Evolutionary conservation across 35 echinoderm and acorn worm genomes (phyloP), one percentile per base, ranked within the genome.

Genomic region (Chiridota heheva): DNA sequence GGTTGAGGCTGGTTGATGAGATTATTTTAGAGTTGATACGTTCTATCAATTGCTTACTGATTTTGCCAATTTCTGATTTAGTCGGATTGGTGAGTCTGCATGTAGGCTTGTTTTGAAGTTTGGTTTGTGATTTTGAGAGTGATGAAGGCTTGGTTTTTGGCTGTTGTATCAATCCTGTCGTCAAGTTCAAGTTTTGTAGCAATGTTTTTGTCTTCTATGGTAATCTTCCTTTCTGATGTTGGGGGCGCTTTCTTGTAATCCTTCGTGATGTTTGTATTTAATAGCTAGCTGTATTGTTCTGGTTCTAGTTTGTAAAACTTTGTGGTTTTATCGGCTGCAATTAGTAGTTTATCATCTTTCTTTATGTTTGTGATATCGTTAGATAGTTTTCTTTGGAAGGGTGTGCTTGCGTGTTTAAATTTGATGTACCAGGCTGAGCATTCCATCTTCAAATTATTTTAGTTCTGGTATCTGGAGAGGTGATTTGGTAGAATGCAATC

Each of bases 391-490:
- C 34, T 60, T 61, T 79, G 76, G 33, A 79, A 59, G 40, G 51
- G 17, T 7, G 59, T 60, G 30, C n/a, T 30, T 3, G 51, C 41
- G 20, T 79, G 59, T 36, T 61, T 79, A 18, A 79, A 79, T 40
- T 60, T 57, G 22, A 79, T 79, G 76, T 4, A 79, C 20, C 17
- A 39, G 48, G 4, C 40, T 34, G 26, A 79, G 2, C 33, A 61
- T 43, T 8, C 58, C 53, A 28, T 60, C 76, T 62, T 80, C 55
- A 80, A 80, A 80, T 38, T 62, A 2, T 39, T 80, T 38, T 10
- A 80, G 66, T 84, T 84, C 82, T 42, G 46, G 46, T 15, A 84
- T 37, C 12, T 71, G 48, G 2, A 69, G 82, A 15, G 82, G 82
- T 17, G 51, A 58, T 27, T 66, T 57, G 13, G 45, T 60, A n/a